A percentile compares a stretch with the other conserved stretches of the same genome.
Conservation (phyloP, 1,140 invertebrate species). For the Phymorhynchus buccinoides region DNA sequence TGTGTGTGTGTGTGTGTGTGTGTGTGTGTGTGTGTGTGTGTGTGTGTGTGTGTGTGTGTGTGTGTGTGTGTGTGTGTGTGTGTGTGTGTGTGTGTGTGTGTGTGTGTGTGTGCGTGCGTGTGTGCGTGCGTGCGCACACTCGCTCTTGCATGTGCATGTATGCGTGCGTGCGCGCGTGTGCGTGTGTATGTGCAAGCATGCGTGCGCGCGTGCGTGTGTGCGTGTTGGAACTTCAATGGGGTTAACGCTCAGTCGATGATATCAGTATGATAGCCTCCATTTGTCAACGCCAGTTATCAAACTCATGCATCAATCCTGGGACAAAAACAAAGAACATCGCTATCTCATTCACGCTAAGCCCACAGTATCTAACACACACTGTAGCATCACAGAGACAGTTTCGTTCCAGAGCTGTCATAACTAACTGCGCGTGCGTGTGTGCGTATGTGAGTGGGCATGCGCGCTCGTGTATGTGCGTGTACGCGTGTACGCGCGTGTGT, state of each 20-base stretch:
- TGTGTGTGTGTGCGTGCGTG: not conserved
- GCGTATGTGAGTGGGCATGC: not conserved
- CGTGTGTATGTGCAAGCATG: not conserved
- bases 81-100: not conserved
- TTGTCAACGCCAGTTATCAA: not conserved
- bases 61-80: not conserved
- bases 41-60: not conserved
- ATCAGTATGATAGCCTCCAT: not conserved
- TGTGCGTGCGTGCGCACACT: not conserved
- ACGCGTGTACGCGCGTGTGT: not conserved
- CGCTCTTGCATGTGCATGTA: not conserved
- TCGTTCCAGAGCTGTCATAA: too few relatives aligned
- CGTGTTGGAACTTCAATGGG: not conserved
- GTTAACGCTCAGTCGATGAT: too few relatives aligned
- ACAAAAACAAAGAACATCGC: not conserved
- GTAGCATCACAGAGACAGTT: not conserved
- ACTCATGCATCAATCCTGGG: too few relatives aligned
- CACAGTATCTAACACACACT: too few relatives aligned
- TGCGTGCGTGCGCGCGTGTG: constrained; percentile 21
- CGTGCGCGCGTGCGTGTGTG: constrained; percentile 21
- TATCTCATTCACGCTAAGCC: too few relatives aligned
- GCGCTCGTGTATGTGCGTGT: not conserved
- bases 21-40: not conserved
- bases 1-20: constrained; percentile 6
- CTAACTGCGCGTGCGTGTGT: not conserved